phyloP scores from a whole-genome alignment of 92 coral and sea anemone genomes.

The Epizoanthus illoricatus region DNA sequence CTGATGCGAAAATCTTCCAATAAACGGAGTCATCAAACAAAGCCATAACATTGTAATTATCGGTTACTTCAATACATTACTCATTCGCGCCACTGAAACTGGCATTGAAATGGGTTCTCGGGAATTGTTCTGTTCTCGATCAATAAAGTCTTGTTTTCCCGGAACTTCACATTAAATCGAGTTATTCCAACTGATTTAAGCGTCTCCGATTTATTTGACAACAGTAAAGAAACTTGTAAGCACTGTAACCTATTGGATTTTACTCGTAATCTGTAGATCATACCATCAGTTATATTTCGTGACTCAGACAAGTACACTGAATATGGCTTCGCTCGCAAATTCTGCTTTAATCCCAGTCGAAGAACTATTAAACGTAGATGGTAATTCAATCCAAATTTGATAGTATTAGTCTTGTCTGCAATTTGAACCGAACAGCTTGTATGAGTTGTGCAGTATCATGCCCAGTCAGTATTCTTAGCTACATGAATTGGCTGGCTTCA shows the following conservation, averaged over 20 bases:
- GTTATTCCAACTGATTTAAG: neutral
- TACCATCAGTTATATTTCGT: neutral
- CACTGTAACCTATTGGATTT: neutral
- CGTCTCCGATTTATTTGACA: neutral
- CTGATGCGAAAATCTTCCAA: neutral
- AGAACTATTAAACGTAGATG: no score
- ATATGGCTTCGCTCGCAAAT: no score
- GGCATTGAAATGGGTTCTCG: slow-evolving; percentile 24
- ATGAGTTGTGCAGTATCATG: no score
- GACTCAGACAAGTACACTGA: no score
- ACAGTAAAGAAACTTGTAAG: neutral
- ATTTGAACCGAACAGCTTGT: no score
- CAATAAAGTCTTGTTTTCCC: neutral
- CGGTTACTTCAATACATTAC: slow-evolving; percentile 17
- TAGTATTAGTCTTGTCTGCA: no score
- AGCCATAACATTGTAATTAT: neutral
- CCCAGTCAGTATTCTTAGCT: no score
- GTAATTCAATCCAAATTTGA: no score
- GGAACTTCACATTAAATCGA: neutral
- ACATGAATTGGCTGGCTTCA: no score
- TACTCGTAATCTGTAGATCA: neutral
- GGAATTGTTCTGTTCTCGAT: neutral
- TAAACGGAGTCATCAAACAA: neutral
- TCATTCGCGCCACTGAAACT: neutral
- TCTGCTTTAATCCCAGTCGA: no score